phyloP scores from a whole-genome alignment of 2,113 vertebrate species.

The Ammodytes marinus region DNA sequence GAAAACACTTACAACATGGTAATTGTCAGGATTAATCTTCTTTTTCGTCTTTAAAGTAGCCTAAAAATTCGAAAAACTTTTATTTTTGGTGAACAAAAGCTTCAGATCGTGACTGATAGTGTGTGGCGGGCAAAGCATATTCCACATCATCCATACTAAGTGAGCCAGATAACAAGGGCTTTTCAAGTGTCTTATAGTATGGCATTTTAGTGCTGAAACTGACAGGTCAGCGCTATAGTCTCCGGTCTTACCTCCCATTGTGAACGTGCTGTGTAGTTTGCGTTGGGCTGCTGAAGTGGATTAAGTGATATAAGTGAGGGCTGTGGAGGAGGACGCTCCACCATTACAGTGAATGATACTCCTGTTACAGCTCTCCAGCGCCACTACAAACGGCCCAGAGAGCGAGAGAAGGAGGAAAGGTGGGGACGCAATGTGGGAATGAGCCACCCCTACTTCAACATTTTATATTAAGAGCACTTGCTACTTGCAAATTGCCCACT shows the following conservation, averaged over 20 bases:
- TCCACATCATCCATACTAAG: conserved; percentile 45
- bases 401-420: conserved; percentile 74
- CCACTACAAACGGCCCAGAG: conserved; percentile 68
- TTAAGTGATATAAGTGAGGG: conserved; percentile 77
- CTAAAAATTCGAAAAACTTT: neutral
- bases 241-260: conserved; percentile 48
- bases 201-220: conserved; percentile 57
- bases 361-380: conserved; percentile 71
- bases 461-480: conserved; percentile 74
- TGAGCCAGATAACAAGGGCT: conserved; percentile 31
- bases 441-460: conserved; percentile 70
- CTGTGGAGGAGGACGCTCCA: conserved; percentile 77
- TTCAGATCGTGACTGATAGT: conserved; percentile 16
- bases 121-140: conserved; percentile 9
- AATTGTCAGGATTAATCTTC: neutral
- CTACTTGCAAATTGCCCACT: conserved; percentile 73
- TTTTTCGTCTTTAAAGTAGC: conserved; percentile 5
- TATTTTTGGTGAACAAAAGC: neutral
- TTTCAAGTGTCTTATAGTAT: conserved; percentile 46
- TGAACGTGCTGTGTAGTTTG: conserved; percentile 54
- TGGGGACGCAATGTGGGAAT: conserved; percentile 69
- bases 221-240: conserved; percentile 56
- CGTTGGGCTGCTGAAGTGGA: conserved; percentile 68
- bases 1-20: neutral
- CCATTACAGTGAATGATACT: conserved; percentile 80